Percentiles rank a stretch among this genome's conserved stretches.
These are phyloP conservation scores for Cydia fagiglandana DNA, from an alignment of 1,140 invertebrate species.

Conservation along the genomic window DNA sequence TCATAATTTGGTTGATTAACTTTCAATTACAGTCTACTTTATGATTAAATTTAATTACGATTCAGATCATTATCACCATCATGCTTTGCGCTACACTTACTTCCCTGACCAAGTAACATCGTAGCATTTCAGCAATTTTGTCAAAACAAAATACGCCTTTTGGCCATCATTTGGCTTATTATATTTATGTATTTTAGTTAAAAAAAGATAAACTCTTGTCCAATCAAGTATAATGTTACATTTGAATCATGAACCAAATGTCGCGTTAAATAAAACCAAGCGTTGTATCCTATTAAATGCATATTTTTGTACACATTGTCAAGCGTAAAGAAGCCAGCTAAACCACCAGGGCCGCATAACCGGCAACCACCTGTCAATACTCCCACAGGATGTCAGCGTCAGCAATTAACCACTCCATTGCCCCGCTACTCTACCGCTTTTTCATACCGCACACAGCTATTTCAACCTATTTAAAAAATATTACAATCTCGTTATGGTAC, in stretches of 20 bases:
- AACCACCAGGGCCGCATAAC: background rate
- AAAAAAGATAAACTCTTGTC: too few relatives aligned
- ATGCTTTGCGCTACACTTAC: background rate
- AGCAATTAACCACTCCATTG: background rate
- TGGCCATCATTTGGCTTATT: too few relatives aligned
- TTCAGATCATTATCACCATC: too few relatives aligned
- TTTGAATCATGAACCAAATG: too few relatives aligned
- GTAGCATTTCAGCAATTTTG: too few relatives aligned
- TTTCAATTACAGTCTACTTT: background rate
- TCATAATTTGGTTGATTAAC: background rate
- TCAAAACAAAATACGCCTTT: too few relatives aligned
- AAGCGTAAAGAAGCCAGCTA: background rate
- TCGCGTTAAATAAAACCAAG: background rate
- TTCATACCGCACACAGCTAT: background rate
- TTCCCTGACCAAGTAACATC: background rate
- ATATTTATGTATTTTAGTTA: too few relatives aligned
- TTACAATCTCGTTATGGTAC: conserved; percentile 3
- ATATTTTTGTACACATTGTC: background rate
- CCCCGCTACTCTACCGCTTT: background rate
- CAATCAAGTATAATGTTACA: too few relatives aligned
- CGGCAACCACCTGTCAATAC: conserved; percentile 21
- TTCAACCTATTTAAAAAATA: background rate
- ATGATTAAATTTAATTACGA: too few relatives aligned
- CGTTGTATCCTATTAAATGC: background rate
- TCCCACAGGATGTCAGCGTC: conserved; percentile 22